Base-by-base conservation (phyloP, 2,797 vertebrate species). In the Furcifer pardalis region DNA sequence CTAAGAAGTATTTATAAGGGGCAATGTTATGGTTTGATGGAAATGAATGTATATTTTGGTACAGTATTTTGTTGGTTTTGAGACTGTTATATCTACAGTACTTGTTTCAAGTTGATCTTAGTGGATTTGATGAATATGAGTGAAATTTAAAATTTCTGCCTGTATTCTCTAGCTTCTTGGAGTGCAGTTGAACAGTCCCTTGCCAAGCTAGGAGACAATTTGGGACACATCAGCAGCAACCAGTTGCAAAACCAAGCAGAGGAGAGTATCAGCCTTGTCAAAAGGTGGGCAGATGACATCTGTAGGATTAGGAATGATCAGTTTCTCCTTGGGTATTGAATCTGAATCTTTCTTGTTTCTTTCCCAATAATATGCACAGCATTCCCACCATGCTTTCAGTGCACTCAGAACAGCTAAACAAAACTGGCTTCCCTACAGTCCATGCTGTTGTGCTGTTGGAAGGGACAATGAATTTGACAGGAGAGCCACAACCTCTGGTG, bases 391-490 rank as follows among this genome's bases (percentile, higher is more conserved):
- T 99, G 98, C 94, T 99, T 65, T 96, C 96, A 0, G 93, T 96
- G 68, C 97, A 97, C 89, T 93, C 96, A 0, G 97, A 98, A 84
- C 96, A 97, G 69, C 96, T 95, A 21, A 93, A 96, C 56, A 97
- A 97, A 85, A 97, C 97, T 0, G 96, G 97, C 80, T 99, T 99
- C 93, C 98, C 98, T 37, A 99, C 98, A 0, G 95, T 99, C 69
- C 98, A 99, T 0, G 98, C 98, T 0, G 97, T 99, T 90, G 96
- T 99, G 87, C 97, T 99, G 96, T 95, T 99, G 72, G 98, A 99
- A 90, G 98, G 98, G 1, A 99, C 98, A 90, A 99, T 98, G 97
- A 99, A 99, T 95, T 96, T 99, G 91, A 99, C 98, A 0, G 98
- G 98, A 19, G 98, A 99, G 92, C 98, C 95, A 0, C 98, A 98